Conservation (phyloP, 2,888 invertebrate species). For the Xanthia togata region DNA sequence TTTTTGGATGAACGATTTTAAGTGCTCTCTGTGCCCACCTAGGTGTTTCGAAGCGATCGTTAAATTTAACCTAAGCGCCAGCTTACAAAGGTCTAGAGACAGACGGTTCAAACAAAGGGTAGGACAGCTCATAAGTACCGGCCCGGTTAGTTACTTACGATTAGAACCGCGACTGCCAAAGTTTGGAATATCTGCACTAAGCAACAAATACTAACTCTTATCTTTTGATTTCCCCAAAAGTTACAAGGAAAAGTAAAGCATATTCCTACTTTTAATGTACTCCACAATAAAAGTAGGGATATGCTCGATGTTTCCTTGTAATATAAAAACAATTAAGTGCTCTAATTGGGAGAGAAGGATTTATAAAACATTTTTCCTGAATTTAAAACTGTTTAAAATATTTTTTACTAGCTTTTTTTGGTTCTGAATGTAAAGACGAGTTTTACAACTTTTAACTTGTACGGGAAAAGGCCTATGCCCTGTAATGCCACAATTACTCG, state of each 20-base stretch:
- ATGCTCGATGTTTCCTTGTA: background rate
- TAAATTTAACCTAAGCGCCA: constrained; percentile 2
- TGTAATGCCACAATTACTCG: constrained; percentile 27
- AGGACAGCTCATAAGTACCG: constrained; percentile 20
- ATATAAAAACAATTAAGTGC: background rate
- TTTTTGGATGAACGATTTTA: no score
- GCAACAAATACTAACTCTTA: background rate
- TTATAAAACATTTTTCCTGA: constrained; percentile 10
- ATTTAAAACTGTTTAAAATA: constrained; percentile 33
- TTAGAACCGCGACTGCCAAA: constrained; percentile 55
- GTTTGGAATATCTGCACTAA: constrained; percentile 11
- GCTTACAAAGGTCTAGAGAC: constrained; percentile 14
- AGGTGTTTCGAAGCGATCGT: background rate
- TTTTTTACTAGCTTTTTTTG: constrained; percentile 13
- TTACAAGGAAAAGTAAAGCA: background rate
- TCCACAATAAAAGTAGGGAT: background rate
- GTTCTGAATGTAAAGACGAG: constrained; percentile 11
- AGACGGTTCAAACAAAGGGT: constrained; percentile 43
- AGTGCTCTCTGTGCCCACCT: background rate
- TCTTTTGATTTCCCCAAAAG: background rate
- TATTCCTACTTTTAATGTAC: background rate
- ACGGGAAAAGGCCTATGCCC: constrained; percentile 17
- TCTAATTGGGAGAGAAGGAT: constrained; percentile 7
- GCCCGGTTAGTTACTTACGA: constrained; percentile 47
- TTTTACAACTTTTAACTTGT: constrained; percentile 20